A percentile compares a stretch with the other conserved stretches of the same genome.
phyloP scores from a whole-genome alignment of 2,888 invertebrate genomes.

The Cabera pusaria region DNA sequence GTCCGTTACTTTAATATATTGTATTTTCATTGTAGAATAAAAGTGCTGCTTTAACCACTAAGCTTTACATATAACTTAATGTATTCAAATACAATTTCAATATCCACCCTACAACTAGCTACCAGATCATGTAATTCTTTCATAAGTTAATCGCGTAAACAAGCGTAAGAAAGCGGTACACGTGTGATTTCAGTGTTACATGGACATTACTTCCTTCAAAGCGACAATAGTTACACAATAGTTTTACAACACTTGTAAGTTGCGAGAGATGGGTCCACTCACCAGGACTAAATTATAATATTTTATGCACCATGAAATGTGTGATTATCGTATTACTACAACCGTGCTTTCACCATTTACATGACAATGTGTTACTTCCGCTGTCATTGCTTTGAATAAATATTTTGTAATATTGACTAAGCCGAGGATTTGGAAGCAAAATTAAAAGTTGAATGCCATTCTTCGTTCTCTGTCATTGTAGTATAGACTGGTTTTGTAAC shows the following conservation, averaged over 20 bases:
- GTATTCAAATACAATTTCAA: no score
- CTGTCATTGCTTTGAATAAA: conserved; percentile 33
- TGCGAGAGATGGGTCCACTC: conserved; percentile 3
- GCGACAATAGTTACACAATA: conserved; percentile 7
- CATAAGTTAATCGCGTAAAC: conserved; percentile 2
- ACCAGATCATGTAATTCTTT: neutral
- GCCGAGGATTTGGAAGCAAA: conserved; percentile 7
- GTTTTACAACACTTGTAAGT: conserved; percentile 12
- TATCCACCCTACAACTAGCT: no score
- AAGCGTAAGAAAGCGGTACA: conserved; percentile 8
- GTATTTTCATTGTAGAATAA: no score
- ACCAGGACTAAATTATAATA: conserved; percentile 36
- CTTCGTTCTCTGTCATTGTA: no score
- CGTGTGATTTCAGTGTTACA: conserved; percentile 7
- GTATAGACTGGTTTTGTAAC: no score
- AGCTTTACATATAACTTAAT: no score
- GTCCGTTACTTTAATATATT: no score
- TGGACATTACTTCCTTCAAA: neutral
- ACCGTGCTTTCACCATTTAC: conserved; percentile 53
- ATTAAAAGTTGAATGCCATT: no score
- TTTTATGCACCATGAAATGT: conserved; percentile 36
- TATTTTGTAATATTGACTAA: conserved; percentile 21
- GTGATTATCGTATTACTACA: conserved; percentile 41
- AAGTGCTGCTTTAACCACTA: no score
- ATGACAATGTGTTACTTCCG: conserved; percentile 53